These are phyloP conservation scores for Virgularia gustaviana DNA, from an alignment of 92 coral and sea anemone species.

Conservation along the genomic window DNA sequence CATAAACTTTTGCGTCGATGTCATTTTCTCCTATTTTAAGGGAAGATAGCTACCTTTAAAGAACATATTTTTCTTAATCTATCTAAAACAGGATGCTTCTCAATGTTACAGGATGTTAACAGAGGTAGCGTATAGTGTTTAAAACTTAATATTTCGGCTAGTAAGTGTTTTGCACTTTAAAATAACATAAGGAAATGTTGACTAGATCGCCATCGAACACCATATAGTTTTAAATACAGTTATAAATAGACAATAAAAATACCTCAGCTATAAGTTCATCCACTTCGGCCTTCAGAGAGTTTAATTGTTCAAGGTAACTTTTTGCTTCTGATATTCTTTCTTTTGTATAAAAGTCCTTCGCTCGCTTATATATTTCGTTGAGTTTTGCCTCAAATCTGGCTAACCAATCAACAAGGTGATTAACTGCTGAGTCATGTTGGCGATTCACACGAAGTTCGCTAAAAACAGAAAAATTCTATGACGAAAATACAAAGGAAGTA, in stretches of 20 bases:
- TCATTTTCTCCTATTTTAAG: too few species aligned
- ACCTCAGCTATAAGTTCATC: conserved; percentile 80
- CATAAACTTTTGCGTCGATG: too few species aligned
- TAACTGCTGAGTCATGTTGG: conserved; percentile 84
- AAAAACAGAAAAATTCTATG: background rate
- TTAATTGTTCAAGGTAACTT: conserved; percentile 65
- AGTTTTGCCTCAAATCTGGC: conserved; percentile 78
- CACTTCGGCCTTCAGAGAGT: conserved; percentile 68
- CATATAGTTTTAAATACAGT: background rate
- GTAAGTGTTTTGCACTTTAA: too few species aligned
- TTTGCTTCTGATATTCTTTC: conserved; percentile 90
- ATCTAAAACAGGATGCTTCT: too few species aligned
- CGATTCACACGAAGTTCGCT: conserved; percentile 83
- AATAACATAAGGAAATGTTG: background rate
- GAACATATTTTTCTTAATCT: too few species aligned
- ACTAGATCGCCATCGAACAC: too few species aligned
- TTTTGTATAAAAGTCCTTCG: conserved; percentile 75
- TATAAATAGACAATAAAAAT: background rate
- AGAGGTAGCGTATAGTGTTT: too few species aligned
- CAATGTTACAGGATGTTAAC: too few species aligned
- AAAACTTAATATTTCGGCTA: too few species aligned
- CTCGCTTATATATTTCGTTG: conserved; percentile 59
- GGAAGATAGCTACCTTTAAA: too few species aligned
- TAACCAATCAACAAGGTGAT: conserved; percentile 84
- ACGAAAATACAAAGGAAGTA: background rate